phyloP scores from a whole-genome alignment of 2,113 vertebrate species.

The Gobio gobio region DNA sequence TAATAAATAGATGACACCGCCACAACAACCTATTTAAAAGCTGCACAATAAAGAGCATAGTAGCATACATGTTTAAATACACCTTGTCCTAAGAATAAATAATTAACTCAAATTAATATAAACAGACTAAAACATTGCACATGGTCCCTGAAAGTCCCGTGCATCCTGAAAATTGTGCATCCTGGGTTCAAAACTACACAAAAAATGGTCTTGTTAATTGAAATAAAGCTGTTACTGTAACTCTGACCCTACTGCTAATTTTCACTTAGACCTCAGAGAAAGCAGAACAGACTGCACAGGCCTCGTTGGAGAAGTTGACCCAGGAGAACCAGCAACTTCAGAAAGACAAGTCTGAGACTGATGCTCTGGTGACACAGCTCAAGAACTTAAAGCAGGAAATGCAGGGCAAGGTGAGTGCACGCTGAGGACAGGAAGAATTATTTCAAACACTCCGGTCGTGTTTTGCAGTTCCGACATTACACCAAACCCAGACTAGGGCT shows the following conservation, averaged over 20 bases:
- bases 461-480: background rate
- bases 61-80: too few species aligned
- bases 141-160: too few species aligned
- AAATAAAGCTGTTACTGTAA: too few species aligned
- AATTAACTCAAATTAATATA: too few species aligned
- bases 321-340: slow-evolving; percentile 80
- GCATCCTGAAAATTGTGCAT: too few species aligned
- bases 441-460: background rate
- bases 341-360: slow-evolving; percentile 79
- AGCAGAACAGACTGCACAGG: slow-evolving; percentile 80
- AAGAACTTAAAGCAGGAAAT: slow-evolving; percentile 79
- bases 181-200: too few species aligned
- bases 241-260: background rate
- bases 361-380: slow-evolving; percentile 78
- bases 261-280: slow-evolving; percentile 76
- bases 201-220: too few species aligned
- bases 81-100: too few species aligned
- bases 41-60: too few species aligned
- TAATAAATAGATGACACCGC: too few species aligned
- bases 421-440: background rate
- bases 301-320: slow-evolving; percentile 80
- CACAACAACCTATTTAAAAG: too few species aligned
- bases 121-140: too few species aligned
- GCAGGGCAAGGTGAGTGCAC: slow-evolving; percentile 82
- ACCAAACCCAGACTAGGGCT: background rate